These are phyloP conservation scores for Apogon hyalosoma DNA, from an alignment of 2,797 vertebrate genomes.

Conservation along the genomic window DNA sequence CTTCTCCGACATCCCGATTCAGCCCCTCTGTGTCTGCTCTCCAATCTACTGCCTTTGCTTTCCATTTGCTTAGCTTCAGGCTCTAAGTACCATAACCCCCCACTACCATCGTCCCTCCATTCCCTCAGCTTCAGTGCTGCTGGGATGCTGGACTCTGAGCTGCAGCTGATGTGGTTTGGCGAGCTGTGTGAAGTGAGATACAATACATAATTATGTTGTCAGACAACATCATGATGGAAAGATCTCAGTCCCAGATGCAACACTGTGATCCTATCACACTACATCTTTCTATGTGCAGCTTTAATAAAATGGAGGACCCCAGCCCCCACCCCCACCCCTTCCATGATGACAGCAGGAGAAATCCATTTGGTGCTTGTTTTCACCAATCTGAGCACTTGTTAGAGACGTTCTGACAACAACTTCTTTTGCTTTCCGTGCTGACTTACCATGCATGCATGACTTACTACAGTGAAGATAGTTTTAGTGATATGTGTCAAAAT, in stretches of 20 bases:
- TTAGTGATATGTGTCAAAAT: conserved; percentile 30
- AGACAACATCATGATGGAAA: conserved; percentile 73
- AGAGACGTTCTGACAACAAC: conserved; percentile 43
- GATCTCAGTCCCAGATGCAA: conserved; percentile 52
- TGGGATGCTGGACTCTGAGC: conserved; percentile 61
- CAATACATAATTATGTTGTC: conserved; percentile 83
- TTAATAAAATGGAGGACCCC: conserved; percentile 64
- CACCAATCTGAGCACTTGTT: conserved; percentile 34
- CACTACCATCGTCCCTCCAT: background rate
- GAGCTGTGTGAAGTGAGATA: conserved; percentile 69
- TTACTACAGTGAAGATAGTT: conserved; percentile 33
- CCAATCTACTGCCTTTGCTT: conserved; percentile 67
- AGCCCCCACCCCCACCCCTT: conserved; percentile 2
- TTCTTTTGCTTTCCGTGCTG: conserved; percentile 22
- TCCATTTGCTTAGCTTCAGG: conserved; percentile 73
- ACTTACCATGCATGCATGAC: background rate
- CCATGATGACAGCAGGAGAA: conserved; percentile 38
- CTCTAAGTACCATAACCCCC: conserved; percentile 29
- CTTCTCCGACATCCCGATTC: conserved; percentile 66
- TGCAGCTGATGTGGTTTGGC: conserved; percentile 74
- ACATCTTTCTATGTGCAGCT: conserved; percentile 52
- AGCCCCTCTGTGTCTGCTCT: conserved; percentile 56
- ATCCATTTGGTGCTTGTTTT: conserved; percentile 38
- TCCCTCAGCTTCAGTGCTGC: conserved; percentile 40
- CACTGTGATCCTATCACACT: conserved; percentile 40